Conservation (phyloP, 1,140 invertebrate species). For the Camponotus floridanus region DNA sequence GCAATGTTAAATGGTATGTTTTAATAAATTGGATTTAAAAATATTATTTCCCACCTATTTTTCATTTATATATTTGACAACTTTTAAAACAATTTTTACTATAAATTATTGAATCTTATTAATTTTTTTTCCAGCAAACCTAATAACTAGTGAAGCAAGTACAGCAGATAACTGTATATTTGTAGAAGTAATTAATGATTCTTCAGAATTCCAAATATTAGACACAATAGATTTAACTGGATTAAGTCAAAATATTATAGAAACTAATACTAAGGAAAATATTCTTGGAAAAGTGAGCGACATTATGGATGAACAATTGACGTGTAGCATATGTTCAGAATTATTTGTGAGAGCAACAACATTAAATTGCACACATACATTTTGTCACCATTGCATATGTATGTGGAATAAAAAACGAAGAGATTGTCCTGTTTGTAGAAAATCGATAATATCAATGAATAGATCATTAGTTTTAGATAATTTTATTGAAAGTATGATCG, state of each 20-base stretch:
- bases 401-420: conserved; percentile 91
- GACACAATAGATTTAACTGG: conserved; percentile 85
- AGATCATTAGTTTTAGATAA: conserved; percentile 87
- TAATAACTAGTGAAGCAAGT: not conserved
- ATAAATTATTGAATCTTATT: conserved; percentile 22
- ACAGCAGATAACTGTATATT: conserved; percentile 64
- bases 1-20: conserved; percentile 58
- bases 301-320: conserved; percentile 92
- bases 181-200: conserved; percentile 70
- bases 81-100: conserved; percentile 1
- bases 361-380: conserved; percentile 92
- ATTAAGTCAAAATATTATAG: conserved; percentile 53
- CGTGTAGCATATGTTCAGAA: conserved; percentile 93
- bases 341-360: conserved; percentile 91
- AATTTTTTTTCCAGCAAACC: conserved; percentile 27
- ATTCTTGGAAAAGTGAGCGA: conserved; percentile 87
- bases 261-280: conserved; percentile 80
- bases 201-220: conserved; percentile 78
- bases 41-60: not conserved
- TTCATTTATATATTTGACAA: not conserved
- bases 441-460: conserved; percentile 85
- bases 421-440: conserved; percentile 91
- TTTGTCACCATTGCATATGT: conserved; percentile 91
- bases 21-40: conserved; percentile 18
- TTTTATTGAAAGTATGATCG: conserved; percentile 89